Evolutionary conservation across 2,113 vertebrate species (phyloP), one percentile per base, ranked within the genome.

Genomic region (Percina caprodes): DNA sequence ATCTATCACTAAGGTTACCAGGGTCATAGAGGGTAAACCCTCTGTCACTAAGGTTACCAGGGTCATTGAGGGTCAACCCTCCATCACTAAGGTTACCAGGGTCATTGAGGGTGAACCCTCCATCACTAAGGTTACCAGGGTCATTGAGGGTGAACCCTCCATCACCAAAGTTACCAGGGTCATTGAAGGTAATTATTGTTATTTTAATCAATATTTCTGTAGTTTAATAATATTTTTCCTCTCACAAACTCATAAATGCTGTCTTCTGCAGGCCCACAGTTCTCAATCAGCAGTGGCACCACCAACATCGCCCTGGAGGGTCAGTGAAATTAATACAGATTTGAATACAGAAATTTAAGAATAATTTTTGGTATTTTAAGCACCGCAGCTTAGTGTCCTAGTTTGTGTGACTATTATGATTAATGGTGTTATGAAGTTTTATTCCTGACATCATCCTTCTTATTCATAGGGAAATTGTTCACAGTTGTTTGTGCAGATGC

Each of bases 21-120:
- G 93, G 76, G 83, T 96, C 63, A 92, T 95, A 73, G 92, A 96
- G 91, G 94, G 93, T 33, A 79, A 96, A 10, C 94, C 96, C 45
- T 84, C 94, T 23, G 82, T 96, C 85, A 93, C 93, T 89, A 93
- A 96, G 73, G 91, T 91, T 79, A 94, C 92, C 83, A 93, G 93
- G 85, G 74, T 93, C 11, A 46, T 90, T 16, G 67, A 85, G 49
- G 68, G 61, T 24, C 90, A 95, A 79, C 93, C 63, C 7, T 16
- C 93, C 71, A 65, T 94, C 83, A 93, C 94, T 79, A 93, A 94
- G 70, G 35, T 96, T 59, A 95, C 94, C 77, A 92, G 92, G 79
- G 80, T 96, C 73, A 91, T 95, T 71, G 92, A 96, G 92, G 94
- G 42, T 8, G 92, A 56, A 91, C 89, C 96, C 42, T 86, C 94